phyloP scores from a whole-genome alignment of 2,113 vertebrate species.

The Triplophysa siluroides region DNA sequence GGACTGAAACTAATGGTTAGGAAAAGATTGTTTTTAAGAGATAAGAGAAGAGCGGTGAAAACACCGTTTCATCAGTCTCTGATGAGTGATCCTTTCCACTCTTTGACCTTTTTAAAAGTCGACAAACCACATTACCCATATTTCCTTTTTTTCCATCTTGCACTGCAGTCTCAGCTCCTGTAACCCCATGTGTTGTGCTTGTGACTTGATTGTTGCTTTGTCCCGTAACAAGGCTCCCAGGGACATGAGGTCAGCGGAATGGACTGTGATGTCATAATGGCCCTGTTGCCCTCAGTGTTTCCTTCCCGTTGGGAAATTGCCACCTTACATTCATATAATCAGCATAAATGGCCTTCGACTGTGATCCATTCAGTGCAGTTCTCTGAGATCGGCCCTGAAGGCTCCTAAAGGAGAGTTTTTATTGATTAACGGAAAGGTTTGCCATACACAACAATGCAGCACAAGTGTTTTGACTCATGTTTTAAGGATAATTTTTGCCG shows the following conservation, averaged over 20 bases:
- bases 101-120: conserved; percentile 36
- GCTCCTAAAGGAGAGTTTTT: conserved; percentile 13
- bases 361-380: conserved; percentile 12
- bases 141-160: not conserved
- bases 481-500: not conserved
- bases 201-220: conserved; percentile 22
- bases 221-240: conserved; percentile 31
- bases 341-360: conserved; percentile 24
- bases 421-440: conserved; percentile 30
- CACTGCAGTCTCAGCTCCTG: not conserved
- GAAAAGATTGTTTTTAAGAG: not conserved
- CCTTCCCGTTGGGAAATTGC: conserved; percentile 10
- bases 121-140: not conserved
- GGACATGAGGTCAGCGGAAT: conserved; percentile 10
- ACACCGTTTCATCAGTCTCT: not conserved
- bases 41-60: not conserved
- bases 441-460: conserved; percentile 4
- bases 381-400: not conserved
- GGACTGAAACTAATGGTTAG: not conserved
- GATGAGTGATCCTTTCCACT: conserved; percentile 3
- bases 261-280: conserved; percentile 16
- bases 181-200: conserved; percentile 1
- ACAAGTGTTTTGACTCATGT: not conserved
- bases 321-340: conserved; percentile 24
- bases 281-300: conserved; percentile 30